A percentile compares a stretch with the other conserved stretches of the same genome.
Evolutionary conservation across 2,797 vertebrate genomes (phyloP).

Genomic region (Myiothlypis chrysogaster): DNA sequence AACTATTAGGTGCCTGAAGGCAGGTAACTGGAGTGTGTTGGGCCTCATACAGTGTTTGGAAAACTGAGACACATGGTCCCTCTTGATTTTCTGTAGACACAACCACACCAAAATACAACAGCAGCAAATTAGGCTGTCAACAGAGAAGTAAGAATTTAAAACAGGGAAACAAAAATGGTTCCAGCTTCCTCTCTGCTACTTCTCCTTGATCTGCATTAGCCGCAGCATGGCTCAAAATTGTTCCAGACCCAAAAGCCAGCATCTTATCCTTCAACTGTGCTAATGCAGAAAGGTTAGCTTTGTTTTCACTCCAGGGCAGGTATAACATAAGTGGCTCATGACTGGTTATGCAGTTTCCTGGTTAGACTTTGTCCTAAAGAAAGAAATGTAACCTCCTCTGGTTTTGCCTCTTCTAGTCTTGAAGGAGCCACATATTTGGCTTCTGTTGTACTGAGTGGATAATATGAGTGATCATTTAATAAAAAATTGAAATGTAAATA

Average conservation of each 20-base stretch:
- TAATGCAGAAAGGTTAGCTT: neutral
- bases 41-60: neutral
- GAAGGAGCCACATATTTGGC: neutral
- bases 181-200: neutral
- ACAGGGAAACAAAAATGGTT: neutral
- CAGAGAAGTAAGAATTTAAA: neutral
- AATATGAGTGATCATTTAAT: constrained; percentile 9
- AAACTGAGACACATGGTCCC: neutral
- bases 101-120: neutral
- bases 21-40: neutral
- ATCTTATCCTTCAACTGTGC: neutral
- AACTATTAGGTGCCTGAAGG: neutral
- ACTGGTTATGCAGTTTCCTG: neutral
- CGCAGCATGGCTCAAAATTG: neutral
- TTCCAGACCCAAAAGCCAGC: neutral
- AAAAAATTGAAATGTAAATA: constrained; percentile 54
- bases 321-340: neutral
- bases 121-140: neutral
- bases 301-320: neutral
- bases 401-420: neutral
- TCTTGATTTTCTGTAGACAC: rapidly evolving
- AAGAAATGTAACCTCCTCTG: neutral
- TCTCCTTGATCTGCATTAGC: neutral
- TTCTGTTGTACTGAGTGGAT: neutral
- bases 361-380: neutral